These are phyloP conservation scores for Calliphora vicina DNA, from an alignment of 1,140 invertebrate species.

Conservation along the genomic window DNA sequence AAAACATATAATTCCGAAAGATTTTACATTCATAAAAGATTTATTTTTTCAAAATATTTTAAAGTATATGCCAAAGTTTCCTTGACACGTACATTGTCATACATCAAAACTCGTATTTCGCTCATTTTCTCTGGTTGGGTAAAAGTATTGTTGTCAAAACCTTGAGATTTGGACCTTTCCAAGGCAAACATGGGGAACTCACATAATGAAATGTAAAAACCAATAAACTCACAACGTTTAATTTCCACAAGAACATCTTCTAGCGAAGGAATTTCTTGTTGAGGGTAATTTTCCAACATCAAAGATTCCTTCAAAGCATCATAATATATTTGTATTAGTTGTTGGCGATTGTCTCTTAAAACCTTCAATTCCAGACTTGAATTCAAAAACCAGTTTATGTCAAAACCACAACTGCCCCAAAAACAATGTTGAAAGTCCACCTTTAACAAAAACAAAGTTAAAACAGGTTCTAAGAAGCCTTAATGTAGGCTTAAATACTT, in stretches of 20 bases:
- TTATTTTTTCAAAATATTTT: conserved; percentile 45
- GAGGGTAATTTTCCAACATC: neutral
- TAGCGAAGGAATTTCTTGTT: conserved; percentile 53
- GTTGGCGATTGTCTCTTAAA: conserved; percentile 53
- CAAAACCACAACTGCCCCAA: conserved; percentile 58
- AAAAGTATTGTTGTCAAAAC: conserved; percentile 45
- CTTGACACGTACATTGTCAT: conserved; percentile 43
- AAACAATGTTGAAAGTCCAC: conserved; percentile 55
- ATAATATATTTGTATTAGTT: conserved; percentile 58
- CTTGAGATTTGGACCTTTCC: conserved; percentile 39
- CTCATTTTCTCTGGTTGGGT: conserved; percentile 35
- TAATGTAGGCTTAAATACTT: conserved; percentile 35
- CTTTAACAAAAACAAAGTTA: neutral
- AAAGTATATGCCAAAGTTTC: conserved; percentile 43
- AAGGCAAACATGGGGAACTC: conserved; percentile 51
- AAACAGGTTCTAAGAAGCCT: neutral
- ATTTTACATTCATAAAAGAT: conserved; percentile 45
- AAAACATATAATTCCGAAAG: no score
- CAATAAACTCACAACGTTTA: conserved; percentile 51
- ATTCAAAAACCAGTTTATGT: conserved; percentile 60
- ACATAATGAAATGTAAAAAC: conserved; percentile 47
- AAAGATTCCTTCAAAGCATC: conserved; percentile 54
- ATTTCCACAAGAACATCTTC: conserved; percentile 51
- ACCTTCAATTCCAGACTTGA: conserved; percentile 54
- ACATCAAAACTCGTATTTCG: conserved; percentile 45